Evolutionary conservation across 2,113 vertebrate genomes (phyloP), one percentile per base, ranked within the genome.

Genomic region (Dicrurus megarhynchus): DNA sequence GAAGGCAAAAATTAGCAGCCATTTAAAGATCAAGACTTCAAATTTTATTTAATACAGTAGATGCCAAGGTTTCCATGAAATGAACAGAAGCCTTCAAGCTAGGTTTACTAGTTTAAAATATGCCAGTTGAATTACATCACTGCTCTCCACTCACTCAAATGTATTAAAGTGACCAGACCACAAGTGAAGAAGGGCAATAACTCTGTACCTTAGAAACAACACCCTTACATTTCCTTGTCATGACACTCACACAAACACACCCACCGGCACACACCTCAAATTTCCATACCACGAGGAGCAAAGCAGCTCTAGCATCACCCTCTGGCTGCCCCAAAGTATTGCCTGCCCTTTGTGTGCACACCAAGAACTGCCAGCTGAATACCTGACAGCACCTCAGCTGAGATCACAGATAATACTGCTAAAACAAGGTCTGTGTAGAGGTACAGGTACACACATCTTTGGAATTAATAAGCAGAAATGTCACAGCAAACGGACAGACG

Each of bases 301-400:
- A 80, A 77, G 55, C 26, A 74, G 78, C 30, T 46, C 61, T 10
- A 65, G 32, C 46, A 27, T 20, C 57, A 42, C 30, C 18, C 53
- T 63, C 47, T 42, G 50, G 18, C 35, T 65, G 26, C 21, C 46
- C 56, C 23, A 3, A 26, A 30, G 56, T 2, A 39, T 6, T n/a
- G 46, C 35, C 61, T 46, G 53, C 16, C 53, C 33, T 16, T 1
- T 1, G 13, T 4, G n/a, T 28, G 35, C 55, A 74, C 1, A 1
- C 6, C 12, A 17, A 53, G 53, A 56, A 5, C 26, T 53, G 68
- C 50, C 76, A 50, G 46, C 37, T 57, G 71, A 71, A 21, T 5
- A 41, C 4, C 28, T 5, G 32, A 17, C 70, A 82, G 13, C 47
- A 50, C 44, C 60, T 52, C 56, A 32, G 44, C 68, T 78, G 47